Evolutionary conservation across 2,888 invertebrate species (phyloP).

Genomic region (Hemithea aestivaria): DNA sequence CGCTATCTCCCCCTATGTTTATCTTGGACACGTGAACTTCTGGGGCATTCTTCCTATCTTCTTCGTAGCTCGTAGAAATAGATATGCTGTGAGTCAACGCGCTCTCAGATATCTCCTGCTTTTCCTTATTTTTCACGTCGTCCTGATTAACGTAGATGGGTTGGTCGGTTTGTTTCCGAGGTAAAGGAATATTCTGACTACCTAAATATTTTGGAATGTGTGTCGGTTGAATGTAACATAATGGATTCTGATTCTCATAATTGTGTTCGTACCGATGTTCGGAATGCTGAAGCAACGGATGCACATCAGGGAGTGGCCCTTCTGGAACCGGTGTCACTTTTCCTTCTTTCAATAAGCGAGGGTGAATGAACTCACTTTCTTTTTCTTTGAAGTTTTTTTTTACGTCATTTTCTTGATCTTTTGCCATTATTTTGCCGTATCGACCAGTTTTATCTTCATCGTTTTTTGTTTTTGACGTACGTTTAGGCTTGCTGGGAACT

Average conservation of each 20-base stretch:
- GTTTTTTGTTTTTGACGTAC: constrained; percentile 58
- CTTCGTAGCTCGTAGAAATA: constrained; percentile 66
- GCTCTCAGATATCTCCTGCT: constrained; percentile 59
- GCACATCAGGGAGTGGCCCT: constrained; percentile 71
- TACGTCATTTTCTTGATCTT: constrained; percentile 68
- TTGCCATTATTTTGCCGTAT: constrained; percentile 66
- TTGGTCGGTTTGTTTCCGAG: constrained; percentile 57
- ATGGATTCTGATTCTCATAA: constrained; percentile 75
- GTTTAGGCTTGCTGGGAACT: constrained; percentile 68
- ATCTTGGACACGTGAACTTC: constrained; percentile 80
- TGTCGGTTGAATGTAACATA: constrained; percentile 77
- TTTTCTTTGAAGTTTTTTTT: constrained; percentile 79
- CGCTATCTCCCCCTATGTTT: constrained; percentile 64
- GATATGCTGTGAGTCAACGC: constrained; percentile 68
- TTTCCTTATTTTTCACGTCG: constrained; percentile 53
- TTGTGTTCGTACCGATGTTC: constrained; percentile 86
- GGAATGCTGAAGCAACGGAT: constrained; percentile 87
- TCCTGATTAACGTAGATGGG: constrained; percentile 74
- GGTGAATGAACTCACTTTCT: constrained; percentile 76
- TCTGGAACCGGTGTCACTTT: constrained; percentile 71
- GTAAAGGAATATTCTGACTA: constrained; percentile 68
- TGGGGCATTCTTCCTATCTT: constrained; percentile 47
- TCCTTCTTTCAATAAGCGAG: constrained; percentile 68
- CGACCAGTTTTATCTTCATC: constrained; percentile 55
- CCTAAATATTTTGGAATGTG: constrained; percentile 82